A percentile compares a stretch with the other conserved stretches of the same genome.
These are phyloP conservation scores for Aphelocoma coerulescens DNA, from an alignment of 2,113 vertebrate genomes.

Conservation along the genomic window DNA sequence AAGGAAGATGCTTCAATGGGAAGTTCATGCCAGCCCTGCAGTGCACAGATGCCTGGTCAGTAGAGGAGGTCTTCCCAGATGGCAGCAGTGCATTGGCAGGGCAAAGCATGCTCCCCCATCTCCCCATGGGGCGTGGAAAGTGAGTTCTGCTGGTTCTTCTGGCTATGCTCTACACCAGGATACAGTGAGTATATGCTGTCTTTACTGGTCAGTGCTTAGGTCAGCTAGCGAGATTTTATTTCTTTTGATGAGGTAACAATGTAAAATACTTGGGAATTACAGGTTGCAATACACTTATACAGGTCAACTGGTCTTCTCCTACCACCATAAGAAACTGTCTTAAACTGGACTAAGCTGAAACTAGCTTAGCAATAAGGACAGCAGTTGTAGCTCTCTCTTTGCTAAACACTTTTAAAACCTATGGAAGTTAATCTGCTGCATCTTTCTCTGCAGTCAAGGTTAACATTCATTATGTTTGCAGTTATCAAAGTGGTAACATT, in stretches of 20 bases:
- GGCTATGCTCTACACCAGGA: accelerated
- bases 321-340: background rate
- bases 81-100: background rate
- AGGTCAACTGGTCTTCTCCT: background rate
- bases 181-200: background rate
- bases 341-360: background rate
- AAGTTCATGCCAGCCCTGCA: background rate
- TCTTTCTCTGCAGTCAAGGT: background rate
- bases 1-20: accelerated
- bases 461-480: background rate
- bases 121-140: accelerated
- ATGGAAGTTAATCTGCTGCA: background rate
- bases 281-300: background rate
- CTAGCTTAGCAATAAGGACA: background rate
- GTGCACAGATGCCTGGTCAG: background rate
- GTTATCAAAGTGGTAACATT: background rate
- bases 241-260: background rate
- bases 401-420: background rate
- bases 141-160: background rate
- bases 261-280: background rate
- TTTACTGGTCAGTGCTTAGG: background rate
- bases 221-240: background rate
- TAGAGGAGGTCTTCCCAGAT: background rate
- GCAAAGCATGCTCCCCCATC: background rate
- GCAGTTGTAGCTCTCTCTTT: background rate